Conservation (phyloP, 2,113 vertebrate genomes). For the Cinclus mexicanus region DNA sequence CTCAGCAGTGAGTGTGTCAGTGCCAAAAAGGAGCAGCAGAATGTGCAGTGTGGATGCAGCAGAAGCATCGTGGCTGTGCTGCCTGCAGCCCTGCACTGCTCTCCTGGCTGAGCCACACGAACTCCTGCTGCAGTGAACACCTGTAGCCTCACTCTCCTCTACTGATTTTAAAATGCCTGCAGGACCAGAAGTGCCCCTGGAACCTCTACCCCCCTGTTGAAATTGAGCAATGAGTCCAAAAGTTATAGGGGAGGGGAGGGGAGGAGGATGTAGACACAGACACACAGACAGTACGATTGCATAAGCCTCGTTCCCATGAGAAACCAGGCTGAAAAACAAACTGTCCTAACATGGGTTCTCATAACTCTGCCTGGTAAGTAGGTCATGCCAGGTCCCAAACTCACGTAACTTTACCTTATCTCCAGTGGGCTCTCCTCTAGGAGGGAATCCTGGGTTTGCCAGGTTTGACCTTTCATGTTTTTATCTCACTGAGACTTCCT, state of each 20-base stretch:
- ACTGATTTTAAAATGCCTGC: not conserved
- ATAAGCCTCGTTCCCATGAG: constrained; percentile 58
- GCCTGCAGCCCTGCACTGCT: not conserved
- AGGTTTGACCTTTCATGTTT: not conserved
- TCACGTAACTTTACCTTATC: constrained; percentile 12
- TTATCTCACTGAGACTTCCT: not conserved
- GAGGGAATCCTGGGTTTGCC: not conserved
- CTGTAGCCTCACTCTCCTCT: not conserved
- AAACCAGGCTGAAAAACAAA: constrained; percentile 67
- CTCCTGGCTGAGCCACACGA: not conserved
- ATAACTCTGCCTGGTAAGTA: constrained; percentile 39
- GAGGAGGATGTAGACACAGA: constrained; percentile 67
- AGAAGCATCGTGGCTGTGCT: fast-evolving
- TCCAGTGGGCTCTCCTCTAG: not conserved
- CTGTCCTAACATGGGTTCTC: constrained; percentile 56
- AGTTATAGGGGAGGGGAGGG: constrained; percentile 67
- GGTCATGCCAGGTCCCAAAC: constrained; percentile 37
- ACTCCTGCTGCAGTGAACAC: not conserved
- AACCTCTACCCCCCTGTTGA: not conserved
- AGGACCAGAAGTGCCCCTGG: not conserved
- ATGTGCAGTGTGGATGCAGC: not conserved
- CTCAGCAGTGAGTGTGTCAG: not conserved
- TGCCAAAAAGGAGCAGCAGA: not conserved
- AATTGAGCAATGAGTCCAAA: constrained; percentile 66
- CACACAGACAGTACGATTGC: constrained; percentile 38